phyloP scores from a whole-genome alignment of 2,113 vertebrate species.

The Xiphophorus maculatus region DNA sequence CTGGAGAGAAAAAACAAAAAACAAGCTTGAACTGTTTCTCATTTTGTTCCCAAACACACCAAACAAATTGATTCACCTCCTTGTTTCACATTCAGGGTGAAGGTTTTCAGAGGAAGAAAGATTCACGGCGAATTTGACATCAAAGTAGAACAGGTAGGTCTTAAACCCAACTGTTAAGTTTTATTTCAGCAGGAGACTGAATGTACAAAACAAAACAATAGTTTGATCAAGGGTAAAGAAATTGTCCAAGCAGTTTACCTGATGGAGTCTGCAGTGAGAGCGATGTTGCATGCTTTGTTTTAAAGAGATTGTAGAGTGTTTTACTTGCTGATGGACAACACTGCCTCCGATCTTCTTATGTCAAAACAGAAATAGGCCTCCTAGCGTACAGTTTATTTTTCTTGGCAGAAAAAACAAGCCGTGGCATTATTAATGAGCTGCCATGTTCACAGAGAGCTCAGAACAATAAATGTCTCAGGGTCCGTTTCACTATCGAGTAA shows the following conservation, averaged over 20 bases:
- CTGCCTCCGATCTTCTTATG: slow-evolving; percentile 5
- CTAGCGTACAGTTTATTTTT: background rate
- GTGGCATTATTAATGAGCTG: slow-evolving; percentile 4
- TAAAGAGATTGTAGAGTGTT: background rate
- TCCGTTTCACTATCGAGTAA: background rate
- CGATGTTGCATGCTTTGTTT: background rate
- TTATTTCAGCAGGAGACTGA: background rate
- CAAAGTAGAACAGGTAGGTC: slow-evolving; percentile 88
- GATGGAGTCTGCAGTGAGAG: background rate
- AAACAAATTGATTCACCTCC: background rate
- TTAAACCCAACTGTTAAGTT: background rate
- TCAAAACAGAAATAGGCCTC: background rate
- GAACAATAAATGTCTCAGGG: slow-evolving; percentile 11
- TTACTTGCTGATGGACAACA: background rate
- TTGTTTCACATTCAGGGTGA: slow-evolving; percentile 80
- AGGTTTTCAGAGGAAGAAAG: slow-evolving; percentile 89
- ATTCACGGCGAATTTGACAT: slow-evolving; percentile 90
- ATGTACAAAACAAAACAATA: background rate
- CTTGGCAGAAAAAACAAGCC: background rate
- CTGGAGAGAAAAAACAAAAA: background rate
- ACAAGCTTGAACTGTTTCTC: background rate
- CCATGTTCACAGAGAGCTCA: slow-evolving; percentile 1
- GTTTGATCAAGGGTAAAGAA: background rate
- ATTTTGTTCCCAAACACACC: background rate
- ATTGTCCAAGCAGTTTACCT: background rate